Conservation (phyloP, 2,113 vertebrate genomes). For the Xiphophorus couchianus region DNA sequence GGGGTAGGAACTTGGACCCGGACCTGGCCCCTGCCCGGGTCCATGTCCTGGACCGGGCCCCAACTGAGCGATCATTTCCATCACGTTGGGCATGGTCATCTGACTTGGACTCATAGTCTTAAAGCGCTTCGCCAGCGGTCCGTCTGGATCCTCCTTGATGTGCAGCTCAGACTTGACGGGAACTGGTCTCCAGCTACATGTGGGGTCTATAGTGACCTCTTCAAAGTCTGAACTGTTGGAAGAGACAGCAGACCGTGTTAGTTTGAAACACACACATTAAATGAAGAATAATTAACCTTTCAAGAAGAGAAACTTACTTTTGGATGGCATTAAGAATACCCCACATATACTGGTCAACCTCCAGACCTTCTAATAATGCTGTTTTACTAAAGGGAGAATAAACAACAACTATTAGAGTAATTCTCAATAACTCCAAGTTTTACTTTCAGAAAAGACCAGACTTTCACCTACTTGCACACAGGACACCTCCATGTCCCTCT, state of each 20-base stretch:
- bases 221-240: constrained; percentile 93
- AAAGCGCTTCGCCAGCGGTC: constrained; percentile 96
- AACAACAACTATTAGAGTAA: neutral
- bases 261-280: neutral
- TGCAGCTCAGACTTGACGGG: constrained; percentile 98
- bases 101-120: constrained; percentile 99
- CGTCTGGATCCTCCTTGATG: constrained; percentile 98
- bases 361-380: constrained; percentile 95
- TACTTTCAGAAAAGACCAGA: neutral
- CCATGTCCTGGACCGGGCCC: constrained; percentile 93
- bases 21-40: constrained; percentile 87
- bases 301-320: constrained; percentile 85
- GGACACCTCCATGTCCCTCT: constrained; percentile 99
- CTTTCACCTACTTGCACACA: constrained; percentile 94
- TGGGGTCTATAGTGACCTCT: constrained; percentile 98
- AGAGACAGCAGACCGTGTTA: constrained; percentile 4
- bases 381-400: constrained; percentile 89
- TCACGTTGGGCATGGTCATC: constrained; percentile 99
- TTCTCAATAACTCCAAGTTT: neutral
- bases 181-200: constrained; percentile 98
- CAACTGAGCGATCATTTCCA: constrained; percentile 99
- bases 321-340: constrained; percentile 99
- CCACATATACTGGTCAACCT: constrained; percentile 99
- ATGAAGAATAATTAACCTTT: neutral
- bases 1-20: constrained; percentile 90